Evolutionary conservation across 1,140 invertebrate species (phyloP).

Genomic region (Drosophila micromelanica): DNA sequence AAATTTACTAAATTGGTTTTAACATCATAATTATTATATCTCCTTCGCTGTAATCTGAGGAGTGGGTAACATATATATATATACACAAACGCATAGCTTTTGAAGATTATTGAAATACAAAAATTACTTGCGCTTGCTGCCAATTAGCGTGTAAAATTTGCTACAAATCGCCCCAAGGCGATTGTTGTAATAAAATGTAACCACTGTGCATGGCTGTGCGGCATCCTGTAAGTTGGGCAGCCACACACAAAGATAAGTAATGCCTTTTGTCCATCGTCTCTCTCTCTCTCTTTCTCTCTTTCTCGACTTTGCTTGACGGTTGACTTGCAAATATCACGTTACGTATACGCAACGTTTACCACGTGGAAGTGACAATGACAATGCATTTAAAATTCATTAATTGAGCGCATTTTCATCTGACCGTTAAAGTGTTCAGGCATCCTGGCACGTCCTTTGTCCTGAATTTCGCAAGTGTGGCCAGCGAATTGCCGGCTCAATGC

Average conservation of each 20-base stretch:
- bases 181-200: neutral
- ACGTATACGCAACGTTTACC: slow-evolving; percentile 63
- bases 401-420: slow-evolving; percentile 66
- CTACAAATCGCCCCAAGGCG: too few species aligned
- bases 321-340: slow-evolving; percentile 72
- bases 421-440: slow-evolving; percentile 23
- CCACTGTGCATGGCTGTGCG: slow-evolving; percentile 37
- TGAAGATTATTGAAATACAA: too few species aligned
- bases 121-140: too few species aligned
- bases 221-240: slow-evolving; percentile 37
- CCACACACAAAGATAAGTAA: slow-evolving; percentile 55
- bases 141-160: too few species aligned
- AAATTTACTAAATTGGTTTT: too few species aligned
- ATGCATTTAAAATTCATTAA: slow-evolving; percentile 81
- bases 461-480: slow-evolving; percentile 39
- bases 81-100: too few species aligned
- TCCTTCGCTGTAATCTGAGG: too few species aligned
- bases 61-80: too few species aligned
- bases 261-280: slow-evolving; percentile 30
- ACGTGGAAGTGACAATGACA: slow-evolving; percentile 64
- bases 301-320: slow-evolving; percentile 48
- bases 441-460: slow-evolving; percentile 10
- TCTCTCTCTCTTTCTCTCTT: neutral
- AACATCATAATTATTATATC: too few species aligned
- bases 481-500: slow-evolving; percentile 22